These are phyloP conservation scores for Stenichneumon culpator DNA, from an alignment of 2,888 invertebrate genomes.

Conservation along the genomic window DNA sequence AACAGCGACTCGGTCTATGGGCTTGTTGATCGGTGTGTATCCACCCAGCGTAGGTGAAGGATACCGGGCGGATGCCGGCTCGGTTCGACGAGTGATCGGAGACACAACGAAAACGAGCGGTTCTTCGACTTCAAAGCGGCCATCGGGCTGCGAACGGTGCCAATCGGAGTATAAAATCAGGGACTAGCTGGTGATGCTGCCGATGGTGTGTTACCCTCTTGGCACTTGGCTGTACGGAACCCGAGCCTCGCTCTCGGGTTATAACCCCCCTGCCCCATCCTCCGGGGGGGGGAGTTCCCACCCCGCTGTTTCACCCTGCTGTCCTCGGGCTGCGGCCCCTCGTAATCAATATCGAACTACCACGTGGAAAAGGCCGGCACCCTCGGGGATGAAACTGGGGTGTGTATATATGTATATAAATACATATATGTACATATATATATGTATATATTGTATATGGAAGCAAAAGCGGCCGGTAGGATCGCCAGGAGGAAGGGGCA, in stretches of 20 bases:
- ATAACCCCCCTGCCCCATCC: conserved; percentile 49
- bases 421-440: neutral
- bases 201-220: conserved; percentile 55
- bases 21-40: conserved; percentile 15
- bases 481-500: conserved; percentile 42
- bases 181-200: conserved; percentile 70
- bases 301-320: conserved; percentile 61
- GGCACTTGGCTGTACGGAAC: conserved; percentile 40
- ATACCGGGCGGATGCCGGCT: conserved; percentile 39
- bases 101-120: conserved; percentile 69
- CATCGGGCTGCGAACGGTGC: conserved; percentile 80
- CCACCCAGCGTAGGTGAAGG: conserved; percentile 46
- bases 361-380: conserved; percentile 74
- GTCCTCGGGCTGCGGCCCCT: conserved; percentile 69
- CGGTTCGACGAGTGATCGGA: conserved; percentile 47
- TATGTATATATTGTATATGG: neutral
- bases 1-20: conserved; percentile 27
- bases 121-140: conserved; percentile 79
- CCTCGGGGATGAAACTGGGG: conserved; percentile 66
- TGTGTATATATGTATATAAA: neutral
- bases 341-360: conserved; percentile 81
- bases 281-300: conserved; percentile 16
- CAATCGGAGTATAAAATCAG: conserved; percentile 82
- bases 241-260: conserved; percentile 40
- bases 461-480: conserved; percentile 39